A percentile compares a stretch with the other conserved stretches of the same genome.
Evolutionary conservation across 2,113 vertebrate genomes (phyloP).

Genomic region (Colius striatus): DNA sequence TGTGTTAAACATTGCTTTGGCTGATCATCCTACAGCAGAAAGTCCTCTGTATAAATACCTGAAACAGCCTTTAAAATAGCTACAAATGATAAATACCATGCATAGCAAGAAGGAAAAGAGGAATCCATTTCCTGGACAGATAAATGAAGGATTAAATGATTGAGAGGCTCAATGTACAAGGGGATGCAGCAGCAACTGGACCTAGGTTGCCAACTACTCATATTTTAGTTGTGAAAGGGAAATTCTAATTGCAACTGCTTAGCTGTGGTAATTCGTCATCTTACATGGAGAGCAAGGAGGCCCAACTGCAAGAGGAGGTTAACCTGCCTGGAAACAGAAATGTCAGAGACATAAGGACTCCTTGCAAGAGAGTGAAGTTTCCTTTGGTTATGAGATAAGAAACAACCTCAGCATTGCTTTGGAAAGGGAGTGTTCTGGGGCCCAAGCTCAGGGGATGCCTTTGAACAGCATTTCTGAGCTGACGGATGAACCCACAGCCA

Average conservation of each 20-base stretch:
- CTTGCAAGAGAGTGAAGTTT: background rate
- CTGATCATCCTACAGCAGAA: background rate
- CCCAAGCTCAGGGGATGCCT: background rate
- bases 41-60: background rate
- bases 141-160: background rate
- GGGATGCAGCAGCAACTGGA: background rate
- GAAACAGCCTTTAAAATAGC: background rate
- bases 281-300: background rate
- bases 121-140: background rate
- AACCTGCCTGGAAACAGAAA: background rate
- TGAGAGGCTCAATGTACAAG: background rate
- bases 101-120: background rate
- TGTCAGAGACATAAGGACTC: no score
- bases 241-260: background rate
- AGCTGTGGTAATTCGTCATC: background rate
- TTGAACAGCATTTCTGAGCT: background rate
- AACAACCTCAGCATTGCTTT: background rate
- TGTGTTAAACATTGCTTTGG: background rate
- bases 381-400: background rate
- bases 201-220: background rate
- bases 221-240: background rate
- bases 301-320: background rate
- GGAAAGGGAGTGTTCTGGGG: background rate
- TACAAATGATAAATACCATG: fast-evolving
- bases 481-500: fast-evolving